These are phyloP conservation scores for Lepilemur ruficaudatus DNA, from an alignment of 2,797 vertebrate species.

Conservation along the genomic window DNA sequence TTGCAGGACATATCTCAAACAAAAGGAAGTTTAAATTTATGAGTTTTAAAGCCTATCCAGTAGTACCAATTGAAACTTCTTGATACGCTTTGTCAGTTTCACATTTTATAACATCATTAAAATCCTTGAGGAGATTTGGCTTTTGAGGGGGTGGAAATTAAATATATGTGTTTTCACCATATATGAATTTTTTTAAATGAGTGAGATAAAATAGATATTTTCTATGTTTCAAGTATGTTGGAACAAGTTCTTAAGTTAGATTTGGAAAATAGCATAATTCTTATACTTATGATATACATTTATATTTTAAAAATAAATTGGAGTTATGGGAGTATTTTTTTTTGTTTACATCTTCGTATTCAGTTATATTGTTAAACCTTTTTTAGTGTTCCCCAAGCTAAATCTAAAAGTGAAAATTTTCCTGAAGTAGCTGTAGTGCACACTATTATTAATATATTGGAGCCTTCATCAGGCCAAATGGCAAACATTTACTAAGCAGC, in stretches of 20 bases:
- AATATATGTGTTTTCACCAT: background rate
- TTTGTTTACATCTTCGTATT: constrained; percentile 29
- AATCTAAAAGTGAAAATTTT: constrained; percentile 34
- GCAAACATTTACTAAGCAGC: background rate
- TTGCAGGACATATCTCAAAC: background rate
- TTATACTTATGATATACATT: background rate
- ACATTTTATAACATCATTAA: constrained; percentile 18
- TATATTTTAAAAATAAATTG: constrained; percentile 27
- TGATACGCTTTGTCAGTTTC: background rate
- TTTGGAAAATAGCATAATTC: background rate
- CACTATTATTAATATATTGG: background rate
- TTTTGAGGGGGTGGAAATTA: background rate
- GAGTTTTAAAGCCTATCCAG: background rate
- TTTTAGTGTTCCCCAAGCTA: constrained; percentile 8
- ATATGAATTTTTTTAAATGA: background rate
- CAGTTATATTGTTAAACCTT: constrained; percentile 23
- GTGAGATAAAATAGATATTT: background rate
- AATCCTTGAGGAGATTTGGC: background rate
- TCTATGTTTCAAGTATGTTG: background rate
- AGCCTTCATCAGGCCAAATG: background rate
- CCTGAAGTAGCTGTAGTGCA: background rate
- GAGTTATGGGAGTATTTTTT: background rate
- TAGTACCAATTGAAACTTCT: background rate
- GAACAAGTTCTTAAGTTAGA: constrained; percentile 20
- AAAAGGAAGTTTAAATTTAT: background rate